Evolutionary conservation across 2,888 invertebrate species (phyloP).

Genomic region (Amiota mariae): DNA sequence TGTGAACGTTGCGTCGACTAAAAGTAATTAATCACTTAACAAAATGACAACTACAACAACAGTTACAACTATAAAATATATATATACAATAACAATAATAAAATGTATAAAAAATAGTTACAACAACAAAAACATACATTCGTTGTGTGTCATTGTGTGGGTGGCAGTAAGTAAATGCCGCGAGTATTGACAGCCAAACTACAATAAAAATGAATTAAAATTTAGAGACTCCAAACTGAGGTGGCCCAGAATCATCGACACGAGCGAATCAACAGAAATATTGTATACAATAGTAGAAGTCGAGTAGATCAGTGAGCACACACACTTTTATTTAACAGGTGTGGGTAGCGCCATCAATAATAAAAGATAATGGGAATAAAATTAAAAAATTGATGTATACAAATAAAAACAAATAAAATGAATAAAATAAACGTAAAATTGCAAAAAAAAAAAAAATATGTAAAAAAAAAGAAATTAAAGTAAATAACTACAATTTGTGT

Average conservation of each 20-base stretch:
- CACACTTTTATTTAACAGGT: conserved; percentile 39
- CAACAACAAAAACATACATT: background rate
- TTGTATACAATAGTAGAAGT: no score
- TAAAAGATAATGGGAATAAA: conserved; percentile 30
- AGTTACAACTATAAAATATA: background rate
- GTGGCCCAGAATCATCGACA: background rate
- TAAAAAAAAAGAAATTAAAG: no score
- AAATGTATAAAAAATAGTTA: background rate
- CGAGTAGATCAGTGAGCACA: background rate
- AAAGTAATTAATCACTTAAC: conserved; percentile 59
- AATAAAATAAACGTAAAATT: conserved; percentile 51
- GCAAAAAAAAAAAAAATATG: conserved; percentile 20
- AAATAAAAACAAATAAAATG: no score
- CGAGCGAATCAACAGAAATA: background rate
- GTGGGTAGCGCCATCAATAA: conserved; percentile 25
- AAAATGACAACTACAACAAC: conserved; percentile 44
- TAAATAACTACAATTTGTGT: no score
- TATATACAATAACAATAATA: background rate
- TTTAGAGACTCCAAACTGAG: background rate
- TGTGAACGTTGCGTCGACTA: conserved; percentile 28
- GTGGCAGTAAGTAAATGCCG: background rate
- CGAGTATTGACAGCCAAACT: background rate
- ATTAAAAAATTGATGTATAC: conserved; percentile 40
- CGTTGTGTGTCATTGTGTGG: conserved; percentile 13
- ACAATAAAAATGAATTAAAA: no score